Evolutionary conservation across 2,113 vertebrate species (phyloP).

Genomic region (Fregata magnificens): DNA sequence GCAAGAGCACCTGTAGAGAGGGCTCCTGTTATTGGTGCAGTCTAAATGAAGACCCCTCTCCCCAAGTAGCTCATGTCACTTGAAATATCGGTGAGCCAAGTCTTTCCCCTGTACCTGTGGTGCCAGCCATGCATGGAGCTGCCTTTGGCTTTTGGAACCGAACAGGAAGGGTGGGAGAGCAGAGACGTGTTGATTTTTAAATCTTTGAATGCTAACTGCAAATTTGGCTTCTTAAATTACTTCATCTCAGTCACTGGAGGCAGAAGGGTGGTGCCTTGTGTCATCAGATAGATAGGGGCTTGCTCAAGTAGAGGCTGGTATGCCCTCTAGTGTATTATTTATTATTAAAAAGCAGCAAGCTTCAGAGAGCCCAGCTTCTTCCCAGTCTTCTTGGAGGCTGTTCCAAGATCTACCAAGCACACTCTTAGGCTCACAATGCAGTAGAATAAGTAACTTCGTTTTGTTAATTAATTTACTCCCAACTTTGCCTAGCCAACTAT

Average conservation of each 20-base stretch:
- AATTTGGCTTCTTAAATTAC: background rate
- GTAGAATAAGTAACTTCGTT: background rate
- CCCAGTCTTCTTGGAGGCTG: background rate
- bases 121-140: background rate
- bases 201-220: background rate
- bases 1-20: background rate
- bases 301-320: background rate
- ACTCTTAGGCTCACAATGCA: background rate
- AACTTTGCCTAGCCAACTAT: background rate
- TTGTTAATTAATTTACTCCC: background rate
- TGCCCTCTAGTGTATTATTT: constrained; percentile 25
- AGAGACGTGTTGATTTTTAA: background rate
- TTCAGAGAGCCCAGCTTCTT: background rate
- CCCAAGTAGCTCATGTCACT: background rate
- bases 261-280: background rate
- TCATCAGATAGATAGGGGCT: background rate
- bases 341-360: background rate
- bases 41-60: background rate
- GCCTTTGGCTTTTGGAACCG: background rate
- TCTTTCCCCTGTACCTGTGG: background rate
- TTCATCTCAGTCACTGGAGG: background rate
- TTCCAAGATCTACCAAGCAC: background rate
- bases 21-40: rapidly evolving
- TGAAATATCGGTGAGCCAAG: rapidly evolving
- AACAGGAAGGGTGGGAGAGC: background rate